phyloP scores from a whole-genome alignment of 2,797 vertebrate genomes.

The Melanotaenia boesemani region DNA sequence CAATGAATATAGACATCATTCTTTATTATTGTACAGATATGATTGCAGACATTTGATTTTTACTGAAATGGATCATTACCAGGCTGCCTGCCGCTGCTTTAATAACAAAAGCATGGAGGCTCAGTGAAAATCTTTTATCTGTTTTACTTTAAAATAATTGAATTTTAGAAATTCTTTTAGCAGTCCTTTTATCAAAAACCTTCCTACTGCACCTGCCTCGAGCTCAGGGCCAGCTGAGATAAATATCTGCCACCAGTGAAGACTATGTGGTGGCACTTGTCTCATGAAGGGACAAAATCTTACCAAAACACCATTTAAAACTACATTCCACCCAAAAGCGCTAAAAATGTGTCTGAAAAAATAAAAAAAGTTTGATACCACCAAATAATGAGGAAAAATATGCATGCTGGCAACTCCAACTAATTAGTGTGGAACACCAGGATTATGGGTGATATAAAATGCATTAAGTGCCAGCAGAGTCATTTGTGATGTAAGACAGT shows the following conservation, averaged over 20 bases:
- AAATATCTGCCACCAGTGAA: constrained; percentile 41
- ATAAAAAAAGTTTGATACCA: constrained; percentile 65
- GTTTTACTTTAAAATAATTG: constrained; percentile 32
- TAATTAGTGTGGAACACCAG: constrained; percentile 83
- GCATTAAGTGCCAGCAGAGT: constrained; percentile 78
- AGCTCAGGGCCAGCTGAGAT: constrained; percentile 41
- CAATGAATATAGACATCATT: background rate
- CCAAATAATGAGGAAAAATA: constrained; percentile 79
- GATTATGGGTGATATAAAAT: constrained; percentile 85
- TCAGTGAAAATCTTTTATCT: constrained; percentile 18
- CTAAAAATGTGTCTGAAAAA: constrained; percentile 48
- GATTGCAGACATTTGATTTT: constrained; percentile 2
- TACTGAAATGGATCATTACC: constrained; percentile 9
- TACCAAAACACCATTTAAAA: constrained; percentile 55
- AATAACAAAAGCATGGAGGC: constrained; percentile 12
- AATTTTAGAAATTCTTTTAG: constrained; percentile 49
- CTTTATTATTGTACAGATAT: constrained; percentile 12
- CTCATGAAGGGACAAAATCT: constrained; percentile 47
- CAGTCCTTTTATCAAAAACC: constrained; percentile 34
- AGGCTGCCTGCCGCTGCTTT: constrained; percentile 4
- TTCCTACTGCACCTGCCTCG: constrained; percentile 9
- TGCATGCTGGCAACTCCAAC: constrained; percentile 74
- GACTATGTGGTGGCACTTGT: constrained; percentile 34
- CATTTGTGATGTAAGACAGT: constrained; percentile 83
- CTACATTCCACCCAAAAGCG: constrained; percentile 61